Base-by-base conservation (phyloP, 2,113 vertebrate species). In the Naja naja region DNA sequence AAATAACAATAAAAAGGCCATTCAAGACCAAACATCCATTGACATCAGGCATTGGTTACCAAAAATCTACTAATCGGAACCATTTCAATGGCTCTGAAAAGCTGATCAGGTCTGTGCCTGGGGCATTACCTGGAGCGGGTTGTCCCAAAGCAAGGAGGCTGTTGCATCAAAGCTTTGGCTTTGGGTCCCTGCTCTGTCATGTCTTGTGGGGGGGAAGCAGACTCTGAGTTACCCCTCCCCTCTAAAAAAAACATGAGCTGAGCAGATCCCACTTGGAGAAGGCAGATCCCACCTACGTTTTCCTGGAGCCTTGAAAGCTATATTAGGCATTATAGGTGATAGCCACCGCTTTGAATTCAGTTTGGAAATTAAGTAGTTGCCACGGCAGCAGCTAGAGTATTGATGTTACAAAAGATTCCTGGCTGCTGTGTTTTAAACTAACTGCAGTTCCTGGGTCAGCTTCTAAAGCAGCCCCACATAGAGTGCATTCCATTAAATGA, bases 401-500 rank as follows among this genome's bases (percentile, higher is more conserved):
- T 81, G 34, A 81, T 4, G 34, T 81, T 81, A 43, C 18, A 9
- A 18, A 81, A 22, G 6, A 43, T 7, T 43, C 34, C 34, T 81
- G 74, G 34, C 34, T 81, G 34, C 74, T 43, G 7, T 43, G 18
- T 81, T 81, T 81, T 22, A 39, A 39, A 81, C 34, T 81, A 39
- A 81, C 34, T 39, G 69, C 2, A 6, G 18, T 81, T 81, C n/a
- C 74, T 81, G 34, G 74, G 74, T 81, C 74, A 22, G 39, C 34
- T 43, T 81, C 18, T 22, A 43, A 81, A 81, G 18, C 34, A 81
- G 16, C 34, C 34, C 74, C 34, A 22, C 8, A 22, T 81, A 81
- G 74, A 39, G 18, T 81, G 74, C 22, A 39, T 81, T 81, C 34
- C n/a, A 90, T 93, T 64, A 93, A 90, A 90, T 64, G 69, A 81